Base-by-base conservation (phyloP, 2,888 invertebrate genomes). In the Helicoverpa assulta region DNA sequence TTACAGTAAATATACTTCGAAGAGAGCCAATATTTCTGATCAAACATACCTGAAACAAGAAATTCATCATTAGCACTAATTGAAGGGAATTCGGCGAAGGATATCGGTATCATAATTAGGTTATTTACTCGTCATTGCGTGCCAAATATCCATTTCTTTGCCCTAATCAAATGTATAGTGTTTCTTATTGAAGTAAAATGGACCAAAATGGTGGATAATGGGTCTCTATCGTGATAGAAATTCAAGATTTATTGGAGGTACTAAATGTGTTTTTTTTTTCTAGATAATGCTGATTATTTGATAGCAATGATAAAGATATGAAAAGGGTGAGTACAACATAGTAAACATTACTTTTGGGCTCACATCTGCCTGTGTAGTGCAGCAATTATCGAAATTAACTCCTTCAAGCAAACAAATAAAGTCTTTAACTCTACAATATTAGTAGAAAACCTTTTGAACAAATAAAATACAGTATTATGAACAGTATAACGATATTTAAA, bases 41-140 rank as follows among this genome's bases (percentile, higher is more conserved):
- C 47, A 63, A 77, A 80, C 79, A 63, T 80, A 80, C 79, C 79
- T 80, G 73, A 53, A 80, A 80, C 67, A 70, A 76, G 29, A 78
- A 69, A 73, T 73, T 62, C 1, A 37, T 65, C 61, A 60, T 76
- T 73, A 76, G 73, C 68, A 67, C 55, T 76, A 77, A 76, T 77
- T 76, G 65, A 68, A 68, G 50, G 52, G 14, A 73, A 62, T 58
- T 66, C 50, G n/a, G 10, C 60, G 33, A 75, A 73, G 63, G 50
- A 63, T 70, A 66, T 57, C 43, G 64, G 29, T 60, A 37, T 63
- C 63, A 68, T 75, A 73, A 75, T 61, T 67, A 40, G 26, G 67
- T 77, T 73, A 21, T 21, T 21, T 67, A 55, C 57, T 55, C 43
- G 55, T 56, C 68, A 12, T 70, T 58, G 80, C 82, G 73, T 80